phyloP scores from a whole-genome alignment of 2,888 invertebrate genomes.

The Chloroclysta siterata region DNA sequence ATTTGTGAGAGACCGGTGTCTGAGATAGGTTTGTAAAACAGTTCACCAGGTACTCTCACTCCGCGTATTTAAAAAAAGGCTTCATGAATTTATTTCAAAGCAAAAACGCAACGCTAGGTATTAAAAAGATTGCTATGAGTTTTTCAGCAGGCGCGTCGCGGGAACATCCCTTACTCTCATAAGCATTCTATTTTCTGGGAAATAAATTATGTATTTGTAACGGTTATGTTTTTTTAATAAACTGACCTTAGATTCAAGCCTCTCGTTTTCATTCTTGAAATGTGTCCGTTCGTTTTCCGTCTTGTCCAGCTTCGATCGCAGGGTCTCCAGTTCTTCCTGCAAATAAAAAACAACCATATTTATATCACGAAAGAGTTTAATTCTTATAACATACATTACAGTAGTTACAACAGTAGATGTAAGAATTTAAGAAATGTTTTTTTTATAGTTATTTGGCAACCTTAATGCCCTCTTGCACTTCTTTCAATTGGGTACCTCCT shows the following conservation, averaged over 20 bases:
- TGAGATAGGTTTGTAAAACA: too few species aligned
- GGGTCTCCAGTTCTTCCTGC: slow-evolving; percentile 94
- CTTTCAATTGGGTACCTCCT: too few species aligned
- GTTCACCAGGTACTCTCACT: too few species aligned
- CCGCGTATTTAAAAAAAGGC: not conserved
- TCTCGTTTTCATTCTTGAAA: slow-evolving; percentile 94
- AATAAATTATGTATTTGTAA: too few species aligned
- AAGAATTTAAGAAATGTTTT: too few species aligned
- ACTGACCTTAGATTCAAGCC: slow-evolving; percentile 95
- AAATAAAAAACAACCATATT: slow-evolving; percentile 47
- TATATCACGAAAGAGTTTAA: slow-evolving; percentile 1
- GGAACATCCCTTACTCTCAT: too few species aligned
- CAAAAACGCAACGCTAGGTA: not conserved
- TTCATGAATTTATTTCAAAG: not conserved
- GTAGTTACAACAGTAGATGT: too few species aligned
- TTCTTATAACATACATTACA: not conserved
- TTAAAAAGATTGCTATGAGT: slow-evolving; percentile 13
- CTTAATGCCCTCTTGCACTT: too few species aligned
- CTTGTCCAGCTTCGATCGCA: slow-evolving; percentile 93
- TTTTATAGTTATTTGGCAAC: too few species aligned
- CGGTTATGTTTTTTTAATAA: not conserved
- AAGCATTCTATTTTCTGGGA: too few species aligned
- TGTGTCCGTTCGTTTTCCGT: slow-evolving; percentile 93
- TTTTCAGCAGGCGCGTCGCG: slow-evolving; percentile 18
- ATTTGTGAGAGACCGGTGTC: too few species aligned